Percentiles rank a stretch among this genome's conserved stretches.
These are phyloP conservation scores for Pseudomyrmex concolor DNA, from an alignment of 1,140 invertebrate species.

Conservation along the genomic window DNA sequence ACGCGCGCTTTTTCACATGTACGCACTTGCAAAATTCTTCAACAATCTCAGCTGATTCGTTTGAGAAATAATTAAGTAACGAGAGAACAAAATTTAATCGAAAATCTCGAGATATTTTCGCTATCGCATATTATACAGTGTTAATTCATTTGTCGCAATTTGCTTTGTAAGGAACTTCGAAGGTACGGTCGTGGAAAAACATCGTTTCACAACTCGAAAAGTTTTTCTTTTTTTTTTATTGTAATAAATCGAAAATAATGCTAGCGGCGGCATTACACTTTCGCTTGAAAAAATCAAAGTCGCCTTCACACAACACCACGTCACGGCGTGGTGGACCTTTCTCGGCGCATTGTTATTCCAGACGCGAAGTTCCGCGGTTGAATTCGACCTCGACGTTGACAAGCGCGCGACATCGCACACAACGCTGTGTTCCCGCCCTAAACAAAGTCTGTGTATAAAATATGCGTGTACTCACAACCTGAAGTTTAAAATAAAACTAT, in stretches of 20 bases:
- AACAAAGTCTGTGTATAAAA: conserved; percentile 66
- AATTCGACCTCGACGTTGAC: conserved; percentile 43
- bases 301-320: not conserved
- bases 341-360: conserved; percentile 47
- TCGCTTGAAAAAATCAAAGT: conserved; percentile 47
- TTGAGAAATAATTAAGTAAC: not conserved
- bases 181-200: not conserved
- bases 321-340: not conserved
- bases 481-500: conserved; percentile 66
- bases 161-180: not conserved
- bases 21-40: not conserved
- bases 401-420: conserved; percentile 13
- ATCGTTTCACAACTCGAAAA: conserved; percentile 47
- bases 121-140: too few species aligned
- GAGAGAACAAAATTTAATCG: not conserved
- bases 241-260: conserved; percentile 62
- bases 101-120: not conserved
- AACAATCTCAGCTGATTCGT: not conserved
- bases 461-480: conserved; percentile 69
- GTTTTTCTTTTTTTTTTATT: conserved; percentile 65
- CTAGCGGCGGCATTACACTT: conserved; percentile 24
- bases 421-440: conserved; percentile 54
- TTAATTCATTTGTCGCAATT: too few species aligned
- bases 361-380: conserved; percentile 31
- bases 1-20: not conserved